These are phyloP conservation scores for Chionoecetes opilio DNA, from an alignment of 1,140 invertebrate genomes.

Conservation along the genomic window DNA sequence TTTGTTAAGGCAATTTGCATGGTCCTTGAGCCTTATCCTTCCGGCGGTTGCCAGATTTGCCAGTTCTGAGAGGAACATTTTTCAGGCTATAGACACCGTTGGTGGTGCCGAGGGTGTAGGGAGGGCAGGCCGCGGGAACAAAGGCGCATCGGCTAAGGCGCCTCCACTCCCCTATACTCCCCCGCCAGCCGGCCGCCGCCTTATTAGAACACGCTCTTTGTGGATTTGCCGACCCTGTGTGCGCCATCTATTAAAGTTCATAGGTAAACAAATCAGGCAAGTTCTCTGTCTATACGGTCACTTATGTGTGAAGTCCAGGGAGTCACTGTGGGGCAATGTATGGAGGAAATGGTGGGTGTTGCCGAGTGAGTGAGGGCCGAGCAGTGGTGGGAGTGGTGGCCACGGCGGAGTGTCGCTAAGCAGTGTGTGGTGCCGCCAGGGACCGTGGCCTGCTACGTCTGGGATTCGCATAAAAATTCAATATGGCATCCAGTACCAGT, in stretches of 20 bases:
- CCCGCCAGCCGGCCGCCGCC: neutral
- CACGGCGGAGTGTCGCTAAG: conserved; percentile 31
- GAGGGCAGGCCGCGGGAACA: conserved; percentile 33
- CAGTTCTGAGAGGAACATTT: conserved; percentile 48
- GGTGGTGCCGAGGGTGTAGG: conserved; percentile 36
- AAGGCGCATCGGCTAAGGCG: neutral
- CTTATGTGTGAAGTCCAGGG: conserved; percentile 77
- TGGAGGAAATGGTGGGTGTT: conserved; percentile 50
- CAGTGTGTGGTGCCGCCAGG: conserved; percentile 59
- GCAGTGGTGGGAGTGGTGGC: neutral
- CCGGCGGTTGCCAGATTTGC: conserved; percentile 62
- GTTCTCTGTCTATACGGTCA: conserved; percentile 74
- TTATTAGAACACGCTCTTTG: conserved; percentile 43
- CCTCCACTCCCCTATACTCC: neutral
- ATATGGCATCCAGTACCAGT: conserved; percentile 78
- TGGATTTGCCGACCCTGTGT: conserved; percentile 71
- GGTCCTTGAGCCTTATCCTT: conserved; percentile 35
- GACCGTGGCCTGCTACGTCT: conserved; percentile 40
- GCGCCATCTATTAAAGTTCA: conserved; percentile 77
- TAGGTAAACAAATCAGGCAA: conserved; percentile 77
- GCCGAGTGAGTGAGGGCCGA: neutral
- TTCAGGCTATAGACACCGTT: conserved; percentile 51
- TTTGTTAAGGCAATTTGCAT: conserved; percentile 11
- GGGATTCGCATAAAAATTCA: conserved; percentile 77
- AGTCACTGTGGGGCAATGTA: conserved; percentile 71